A percentile compares a stretch with the other conserved stretches of the same genome.
Conservation (phyloP, 1,140 invertebrate species). For the Limonius californicus region DNA sequence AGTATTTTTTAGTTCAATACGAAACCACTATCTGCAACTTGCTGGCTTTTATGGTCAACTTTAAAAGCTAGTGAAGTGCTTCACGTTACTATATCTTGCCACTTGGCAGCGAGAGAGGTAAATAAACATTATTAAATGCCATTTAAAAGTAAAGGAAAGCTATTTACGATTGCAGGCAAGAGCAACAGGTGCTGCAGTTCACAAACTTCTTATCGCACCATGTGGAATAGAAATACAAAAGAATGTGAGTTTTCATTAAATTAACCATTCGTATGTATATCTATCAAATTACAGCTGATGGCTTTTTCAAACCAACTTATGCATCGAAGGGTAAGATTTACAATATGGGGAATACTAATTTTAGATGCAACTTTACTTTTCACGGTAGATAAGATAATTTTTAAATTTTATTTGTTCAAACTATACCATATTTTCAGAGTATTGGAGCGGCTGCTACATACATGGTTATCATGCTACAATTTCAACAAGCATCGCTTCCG, state of each 20-base stretch:
- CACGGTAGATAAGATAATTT: too few species aligned
- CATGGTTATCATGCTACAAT: constrained; percentile 26
- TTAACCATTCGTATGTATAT: too few species aligned
- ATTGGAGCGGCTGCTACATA: constrained; percentile 21
- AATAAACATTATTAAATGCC: too few species aligned
- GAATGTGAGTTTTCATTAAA: neutral
- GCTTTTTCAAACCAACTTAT: constrained; percentile 19
- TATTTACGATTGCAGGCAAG: neutral
- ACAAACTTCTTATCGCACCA: neutral
- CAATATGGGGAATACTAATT: constrained; percentile 19
- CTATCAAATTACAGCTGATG: constrained; percentile 19
- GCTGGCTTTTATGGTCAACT: constrained; percentile 16
- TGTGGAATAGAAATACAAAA: neutral
- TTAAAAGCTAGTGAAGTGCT: constrained; percentile 12
- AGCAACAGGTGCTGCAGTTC: neutral
- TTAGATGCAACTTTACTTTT: neutral
- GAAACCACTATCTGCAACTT: constrained; percentile 17
- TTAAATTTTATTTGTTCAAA: too few species aligned
- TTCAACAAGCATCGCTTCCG: constrained; percentile 21
- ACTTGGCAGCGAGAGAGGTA: neutral
- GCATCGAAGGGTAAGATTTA: constrained; percentile 17
- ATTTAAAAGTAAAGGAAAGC: too few species aligned
- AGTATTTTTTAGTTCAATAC: constrained; percentile 3
- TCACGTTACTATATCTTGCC: constrained; percentile 15
- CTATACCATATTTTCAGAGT: too few species aligned